Conservation (phyloP, 1,140 invertebrate genomes). For the Hyposmocoma kahamanoa region DNA sequence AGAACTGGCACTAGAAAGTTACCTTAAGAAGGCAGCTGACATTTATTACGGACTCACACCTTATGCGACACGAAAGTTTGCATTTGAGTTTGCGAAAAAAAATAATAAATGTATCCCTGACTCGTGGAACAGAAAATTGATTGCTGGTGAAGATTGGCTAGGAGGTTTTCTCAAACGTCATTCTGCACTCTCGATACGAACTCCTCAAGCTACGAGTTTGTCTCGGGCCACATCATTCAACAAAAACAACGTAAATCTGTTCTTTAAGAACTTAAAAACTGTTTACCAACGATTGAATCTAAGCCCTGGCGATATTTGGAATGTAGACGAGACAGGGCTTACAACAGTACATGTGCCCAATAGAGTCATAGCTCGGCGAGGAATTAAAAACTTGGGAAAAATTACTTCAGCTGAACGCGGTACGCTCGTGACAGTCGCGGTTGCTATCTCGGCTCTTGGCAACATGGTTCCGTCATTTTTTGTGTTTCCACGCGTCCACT, state of each 20-base stretch:
- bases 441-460: slow-evolving; percentile 7
- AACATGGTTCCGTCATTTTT: not conserved
- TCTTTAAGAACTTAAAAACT: slow-evolving; percentile 16
- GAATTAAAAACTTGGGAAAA: slow-evolving; percentile 34
- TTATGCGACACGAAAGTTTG: slow-evolving; percentile 27
- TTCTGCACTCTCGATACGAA: slow-evolving; percentile 31
- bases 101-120: slow-evolving; percentile 15
- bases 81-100: slow-evolving; percentile 24
- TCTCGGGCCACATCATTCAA: slow-evolving; percentile 37
- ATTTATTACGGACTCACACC: slow-evolving; percentile 25
- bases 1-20: slow-evolving; percentile 23
- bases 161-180: slow-evolving; percentile 42
- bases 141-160: slow-evolving; percentile 38
- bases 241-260: slow-evolving; percentile 26
- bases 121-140: slow-evolving; percentile 18
- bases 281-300: slow-evolving; percentile 1
- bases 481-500: slow-evolving; percentile 4
- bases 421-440: slow-evolving; percentile 27
- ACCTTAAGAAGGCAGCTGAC: slow-evolving; percentile 27
- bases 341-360: slow-evolving; percentile 13
- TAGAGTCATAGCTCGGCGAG: slow-evolving; percentile 27
- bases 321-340: slow-evolving; percentile 15
- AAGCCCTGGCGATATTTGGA: not conserved
- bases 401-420: slow-evolving; percentile 42
- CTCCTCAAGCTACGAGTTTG: slow-evolving; percentile 37